Base-by-base conservation (phyloP, 2,888 invertebrate genomes). In the Nemotelus nigrinus region DNA sequence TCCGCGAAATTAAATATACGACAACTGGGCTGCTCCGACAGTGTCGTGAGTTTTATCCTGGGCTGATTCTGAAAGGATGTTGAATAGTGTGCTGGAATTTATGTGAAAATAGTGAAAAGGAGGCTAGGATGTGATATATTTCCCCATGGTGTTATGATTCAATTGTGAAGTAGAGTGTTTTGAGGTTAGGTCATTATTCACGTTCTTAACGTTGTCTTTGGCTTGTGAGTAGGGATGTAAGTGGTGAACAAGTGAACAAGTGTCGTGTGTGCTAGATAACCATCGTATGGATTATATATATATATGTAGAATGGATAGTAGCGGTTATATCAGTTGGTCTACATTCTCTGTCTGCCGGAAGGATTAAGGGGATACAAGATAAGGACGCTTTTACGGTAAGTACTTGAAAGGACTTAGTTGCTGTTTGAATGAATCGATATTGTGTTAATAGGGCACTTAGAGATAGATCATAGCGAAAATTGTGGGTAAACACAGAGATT, bases 321-420 rank as follows among this genome's bases (percentile, higher is more conserved):
- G n/a, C 41, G 43, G 6, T 41, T 55, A 47, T 70, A 50, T 50
- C 6, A 3, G 25, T 25, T 45, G 41, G 3, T 70, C 10, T 48
- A 50, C 10, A 53, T 10, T 0, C 48, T 43, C 8, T 70, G 6
- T 39, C 50, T 47, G 41, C 8, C 6, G 67, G 2, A 70, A 70
- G 70, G 70, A 70, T 70, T 55, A 70, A 39, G 10, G 53, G 53
- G 53, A 53, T 43, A 53, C 7, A 0, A 43, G 10, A 58, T 10
- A 64, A 25, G 7, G 64, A 64, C 6, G 47, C 45, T 65, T 65
- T n/a, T 65, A n/a, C 10, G 65, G 65, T 65, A 65, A 65, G 65
- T 60, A 25, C 25, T 25, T 25, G 25, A 25, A 25, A 25, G 25
- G 25, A 25, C 25, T 25, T 25, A 25, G 25, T 25, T 25, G 25